Evolutionary conservation across 2,888 invertebrate species (phyloP).

Genomic region (Tachystola acroxantha): DNA sequence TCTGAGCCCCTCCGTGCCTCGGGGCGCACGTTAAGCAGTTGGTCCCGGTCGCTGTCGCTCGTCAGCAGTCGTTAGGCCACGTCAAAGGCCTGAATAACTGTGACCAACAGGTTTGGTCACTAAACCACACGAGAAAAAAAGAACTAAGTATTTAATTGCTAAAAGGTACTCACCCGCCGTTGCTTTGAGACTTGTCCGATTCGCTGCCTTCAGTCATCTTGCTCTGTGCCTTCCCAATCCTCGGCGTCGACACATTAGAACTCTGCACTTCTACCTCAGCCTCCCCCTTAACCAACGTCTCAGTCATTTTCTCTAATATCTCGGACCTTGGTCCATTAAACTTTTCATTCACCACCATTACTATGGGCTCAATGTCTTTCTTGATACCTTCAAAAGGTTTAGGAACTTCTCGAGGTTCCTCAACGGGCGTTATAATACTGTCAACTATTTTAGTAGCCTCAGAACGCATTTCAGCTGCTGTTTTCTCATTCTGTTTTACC

Average conservation of each 20-base stretch:
- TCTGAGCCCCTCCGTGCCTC: no score
- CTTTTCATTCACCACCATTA: slow-evolving; percentile 63
- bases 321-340: slow-evolving; percentile 36
- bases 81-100: no score
- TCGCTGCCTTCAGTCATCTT: slow-evolving; percentile 49
- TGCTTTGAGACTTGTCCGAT: slow-evolving; percentile 63
- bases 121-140: no score
- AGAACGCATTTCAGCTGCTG: slow-evolving; percentile 47
- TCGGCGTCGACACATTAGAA: slow-evolving; percentile 69
- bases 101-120: no score
- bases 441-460: slow-evolving; percentile 66
- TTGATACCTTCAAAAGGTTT: slow-evolving; percentile 33
- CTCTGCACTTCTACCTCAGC: slow-evolving; percentile 80
- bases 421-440: slow-evolving; percentile 68
- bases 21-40: no score
- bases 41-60: no score
- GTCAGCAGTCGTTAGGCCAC: no score
- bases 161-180: slow-evolving; percentile 72
- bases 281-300: slow-evolving; percentile 74
- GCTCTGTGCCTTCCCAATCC: slow-evolving; percentile 39
- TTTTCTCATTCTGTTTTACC: slow-evolving; percentile 46
- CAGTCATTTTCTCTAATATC: slow-evolving; percentile 49
- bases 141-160: no score
- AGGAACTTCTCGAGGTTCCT: slow-evolving; percentile 48
- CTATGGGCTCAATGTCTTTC: slow-evolving; percentile 57